These are phyloP conservation scores for Chaetogeoica ovagalla DNA, from an alignment of 2,888 invertebrate species.

Conservation along the genomic window DNA sequence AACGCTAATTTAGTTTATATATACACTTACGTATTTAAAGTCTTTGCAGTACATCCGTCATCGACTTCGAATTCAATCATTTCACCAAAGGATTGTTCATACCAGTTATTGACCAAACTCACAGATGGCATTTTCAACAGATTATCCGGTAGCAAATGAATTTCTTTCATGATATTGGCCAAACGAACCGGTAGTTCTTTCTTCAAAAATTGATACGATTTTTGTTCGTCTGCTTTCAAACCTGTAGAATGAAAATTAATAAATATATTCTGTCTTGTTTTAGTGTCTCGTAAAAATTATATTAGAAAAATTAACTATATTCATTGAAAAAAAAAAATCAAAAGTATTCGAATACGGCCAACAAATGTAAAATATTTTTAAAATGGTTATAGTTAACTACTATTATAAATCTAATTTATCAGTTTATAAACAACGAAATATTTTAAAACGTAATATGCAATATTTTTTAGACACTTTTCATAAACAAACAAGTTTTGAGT, in stretches of 20 bases:
- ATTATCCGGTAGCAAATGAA: conserved; percentile 90
- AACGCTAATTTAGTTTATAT: conserved; percentile 55
- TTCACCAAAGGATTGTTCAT: conserved; percentile 92
- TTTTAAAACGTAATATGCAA: no score
- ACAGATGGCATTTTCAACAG: conserved; percentile 92
- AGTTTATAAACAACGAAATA: no score
- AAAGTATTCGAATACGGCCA: no score
- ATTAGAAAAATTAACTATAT: no score
- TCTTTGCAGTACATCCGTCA: conserved; percentile 67
- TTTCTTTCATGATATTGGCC: conserved; percentile 99
- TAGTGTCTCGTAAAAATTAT: no score
- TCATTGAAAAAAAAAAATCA: no score
- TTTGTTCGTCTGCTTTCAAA: conserved; percentile 84
- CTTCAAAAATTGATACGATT: conserved; percentile 89
- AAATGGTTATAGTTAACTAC: no score
- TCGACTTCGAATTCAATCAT: conserved; percentile 90
- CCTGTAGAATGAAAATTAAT: conserved; percentile 65
- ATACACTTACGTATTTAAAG: conserved; percentile 72
- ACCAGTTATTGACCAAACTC: conserved; percentile 89
- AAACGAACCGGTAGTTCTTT: conserved; percentile 97
- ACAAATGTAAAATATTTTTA: no score
- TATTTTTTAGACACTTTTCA: no score
- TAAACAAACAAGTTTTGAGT: no score
- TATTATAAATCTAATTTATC: no score
- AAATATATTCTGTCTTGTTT: no score